Evolutionary conservation across 2,113 vertebrate species (phyloP).

Genomic region (Myodes glareolus): DNA sequence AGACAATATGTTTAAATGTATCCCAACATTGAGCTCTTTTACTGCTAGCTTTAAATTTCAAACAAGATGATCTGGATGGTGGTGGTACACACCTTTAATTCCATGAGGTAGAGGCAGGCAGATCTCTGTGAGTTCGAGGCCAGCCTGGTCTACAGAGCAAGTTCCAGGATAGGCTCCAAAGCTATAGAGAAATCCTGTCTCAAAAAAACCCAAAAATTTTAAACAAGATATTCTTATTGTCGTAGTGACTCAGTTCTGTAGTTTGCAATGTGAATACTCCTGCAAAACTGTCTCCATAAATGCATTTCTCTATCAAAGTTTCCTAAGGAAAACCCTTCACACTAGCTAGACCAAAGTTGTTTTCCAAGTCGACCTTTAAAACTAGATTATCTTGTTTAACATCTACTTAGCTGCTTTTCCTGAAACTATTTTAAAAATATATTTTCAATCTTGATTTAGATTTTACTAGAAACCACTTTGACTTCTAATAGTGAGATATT

Average conservation of each 20-base stretch:
- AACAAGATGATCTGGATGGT: conserved; percentile 64
- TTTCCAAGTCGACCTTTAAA: conserved; percentile 88
- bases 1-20: conserved; percentile 73
- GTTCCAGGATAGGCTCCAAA: too few relatives aligned
- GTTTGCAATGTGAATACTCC: conserved; percentile 82
- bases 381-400: conserved; percentile 73
- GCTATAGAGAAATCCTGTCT: too few relatives aligned
- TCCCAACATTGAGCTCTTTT: conserved; percentile 73
- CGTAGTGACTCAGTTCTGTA: conserved; percentile 80
- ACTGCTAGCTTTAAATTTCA: conserved; percentile 72
- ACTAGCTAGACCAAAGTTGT: conserved; percentile 85
- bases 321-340: conserved; percentile 84
- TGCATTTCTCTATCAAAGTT: conserved; percentile 84
- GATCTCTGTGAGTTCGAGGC: too few relatives aligned
- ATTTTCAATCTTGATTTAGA: conserved; percentile 85
- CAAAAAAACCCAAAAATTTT: conserved; percentile 19
- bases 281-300: conserved; percentile 86
- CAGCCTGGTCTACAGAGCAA: too few relatives aligned
- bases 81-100: too few relatives aligned
- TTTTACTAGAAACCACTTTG: conserved; percentile 86
- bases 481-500: conserved; percentile 83
- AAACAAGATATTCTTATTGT: conserved; percentile 71
- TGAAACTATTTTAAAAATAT: conserved; percentile 82
- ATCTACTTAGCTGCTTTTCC: conserved; percentile 87
- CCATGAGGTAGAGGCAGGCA: too few relatives aligned